Conservation (phyloP, 2,888 invertebrate genomes). For the Tachina lurida region DNA sequence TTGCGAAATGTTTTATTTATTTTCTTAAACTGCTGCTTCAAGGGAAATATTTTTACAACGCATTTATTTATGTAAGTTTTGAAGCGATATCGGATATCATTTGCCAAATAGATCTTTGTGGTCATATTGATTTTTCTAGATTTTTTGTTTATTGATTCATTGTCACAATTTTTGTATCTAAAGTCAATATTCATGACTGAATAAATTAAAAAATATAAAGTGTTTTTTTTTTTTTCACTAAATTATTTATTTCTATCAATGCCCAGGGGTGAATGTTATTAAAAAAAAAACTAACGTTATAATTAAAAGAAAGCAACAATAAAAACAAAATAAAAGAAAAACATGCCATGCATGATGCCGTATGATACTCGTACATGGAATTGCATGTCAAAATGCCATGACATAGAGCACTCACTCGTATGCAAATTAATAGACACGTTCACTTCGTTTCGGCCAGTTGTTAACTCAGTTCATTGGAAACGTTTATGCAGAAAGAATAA, state of each 20-base stretch:
- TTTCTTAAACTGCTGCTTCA: too few species aligned
- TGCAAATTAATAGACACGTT: background rate
- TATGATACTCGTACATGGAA: constrained; percentile 18
- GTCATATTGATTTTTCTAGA: background rate
- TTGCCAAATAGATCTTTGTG: background rate
- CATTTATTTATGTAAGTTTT: background rate
- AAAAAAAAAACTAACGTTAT: constrained; percentile 48
- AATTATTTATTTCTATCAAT: constrained; percentile 20
- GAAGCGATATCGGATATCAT: too few species aligned
- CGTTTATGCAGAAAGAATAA: constrained; percentile 36
- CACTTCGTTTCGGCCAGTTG: background rate
- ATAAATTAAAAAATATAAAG: constrained; percentile 16
- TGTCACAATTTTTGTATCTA: background rate
- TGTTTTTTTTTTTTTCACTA: constrained; percentile 23
- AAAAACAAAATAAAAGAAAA: constrained; percentile 30
- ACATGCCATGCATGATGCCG: constrained; percentile 25
- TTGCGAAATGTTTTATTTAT: too few species aligned
- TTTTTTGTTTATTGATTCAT: background rate
- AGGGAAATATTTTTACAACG: too few species aligned
- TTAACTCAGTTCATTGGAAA: constrained; percentile 36
- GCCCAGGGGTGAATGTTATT: constrained; percentile 28
- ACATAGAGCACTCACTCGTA: constrained; percentile 39
- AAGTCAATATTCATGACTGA: constrained; percentile 26
- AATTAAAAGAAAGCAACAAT: constrained; percentile 37
- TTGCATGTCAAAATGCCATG: constrained; percentile 64